Evolutionary conservation across 2,113 vertebrate genomes (phyloP), one percentile per base, ranked within the genome.

Genomic region (Bolborhynchus lineola): DNA sequence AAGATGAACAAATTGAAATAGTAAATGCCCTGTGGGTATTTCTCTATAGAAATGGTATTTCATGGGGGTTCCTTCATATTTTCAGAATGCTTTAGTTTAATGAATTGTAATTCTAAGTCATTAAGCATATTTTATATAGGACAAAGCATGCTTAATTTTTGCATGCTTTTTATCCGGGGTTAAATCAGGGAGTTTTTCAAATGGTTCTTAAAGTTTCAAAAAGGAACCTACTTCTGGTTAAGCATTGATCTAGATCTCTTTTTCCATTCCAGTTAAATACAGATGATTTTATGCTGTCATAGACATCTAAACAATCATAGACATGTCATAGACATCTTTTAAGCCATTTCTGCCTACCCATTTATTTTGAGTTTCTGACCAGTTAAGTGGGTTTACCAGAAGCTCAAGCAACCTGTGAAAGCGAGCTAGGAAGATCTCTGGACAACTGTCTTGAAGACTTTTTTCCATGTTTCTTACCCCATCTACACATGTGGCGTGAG

Each of bases 261-360:
- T 67, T 68, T 44, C 20, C 21, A 57, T 95, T 76, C 10, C 39
- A 13, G 11, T 65, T 41, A 41, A 64, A 86, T 21, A 44, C 2
- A 18, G 63, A 7, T 9, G 4, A 26, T 28, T 57, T 82, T 37
- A 4, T 47, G 14, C 62, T 4, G 7, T 10, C 7, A 0, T 29
- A 33, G 20, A 13, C 13, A 63, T 37, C 14, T 28, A 3, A 70
- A 39, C 39, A 39, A 9, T 39, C 11, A 11, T 39, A 39, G 39
- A 39, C 39, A 39, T 4, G 7, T 10, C 7, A 0, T 33, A 33
- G 20, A 13, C 13, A 63, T 37, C 6, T 62, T 70, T 44, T 47
- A 35, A 55, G 8, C 10, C 8, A 33, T 13, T 69, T 83, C 0
- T 2, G 10, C 2, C 11, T 44, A 12, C n/a, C n/a, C 2, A 21